Evolutionary conservation across 2,797 vertebrate species (phyloP).

Genomic region (Threskiornis aethiopicus): DNA sequence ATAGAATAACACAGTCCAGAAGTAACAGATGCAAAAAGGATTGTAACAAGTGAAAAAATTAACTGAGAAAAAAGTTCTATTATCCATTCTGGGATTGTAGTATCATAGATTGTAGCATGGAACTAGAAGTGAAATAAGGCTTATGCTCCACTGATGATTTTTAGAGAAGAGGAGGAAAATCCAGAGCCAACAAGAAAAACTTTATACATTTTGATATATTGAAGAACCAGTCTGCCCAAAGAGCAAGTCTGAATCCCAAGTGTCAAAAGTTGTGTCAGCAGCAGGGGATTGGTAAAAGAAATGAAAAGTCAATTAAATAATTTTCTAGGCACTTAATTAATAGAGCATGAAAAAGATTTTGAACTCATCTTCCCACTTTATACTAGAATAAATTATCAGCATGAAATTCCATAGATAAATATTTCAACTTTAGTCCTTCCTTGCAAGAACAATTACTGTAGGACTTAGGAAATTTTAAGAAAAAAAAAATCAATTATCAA

Average conservation of each 20-base stretch:
- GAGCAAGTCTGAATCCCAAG: neutral
- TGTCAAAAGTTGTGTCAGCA: neutral
- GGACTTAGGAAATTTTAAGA: neutral
- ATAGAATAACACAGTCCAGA: neutral
- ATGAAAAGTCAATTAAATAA: neutral
- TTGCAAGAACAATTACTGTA: neutral
- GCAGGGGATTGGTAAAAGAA: neutral
- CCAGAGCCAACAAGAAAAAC: neutral
- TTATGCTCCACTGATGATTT: neutral
- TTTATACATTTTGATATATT: neutral
- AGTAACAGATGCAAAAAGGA: neutral
- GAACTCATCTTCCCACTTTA: neutral
- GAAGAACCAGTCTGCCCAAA: neutral
- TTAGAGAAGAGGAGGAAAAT: neutral
- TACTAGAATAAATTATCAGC: neutral
- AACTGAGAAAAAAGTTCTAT: neutral
- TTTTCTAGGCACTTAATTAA: neutral
- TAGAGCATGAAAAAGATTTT: neutral
- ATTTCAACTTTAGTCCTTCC: neutral
- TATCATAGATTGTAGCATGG: neutral
- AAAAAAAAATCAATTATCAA: neutral
- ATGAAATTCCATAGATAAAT: neutral
- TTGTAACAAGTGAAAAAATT: neutral
- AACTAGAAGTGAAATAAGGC: neutral
- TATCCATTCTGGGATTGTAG: neutral